phyloP scores from a whole-genome alignment of 2,888 invertebrate species.

The Sesia apiformis region DNA sequence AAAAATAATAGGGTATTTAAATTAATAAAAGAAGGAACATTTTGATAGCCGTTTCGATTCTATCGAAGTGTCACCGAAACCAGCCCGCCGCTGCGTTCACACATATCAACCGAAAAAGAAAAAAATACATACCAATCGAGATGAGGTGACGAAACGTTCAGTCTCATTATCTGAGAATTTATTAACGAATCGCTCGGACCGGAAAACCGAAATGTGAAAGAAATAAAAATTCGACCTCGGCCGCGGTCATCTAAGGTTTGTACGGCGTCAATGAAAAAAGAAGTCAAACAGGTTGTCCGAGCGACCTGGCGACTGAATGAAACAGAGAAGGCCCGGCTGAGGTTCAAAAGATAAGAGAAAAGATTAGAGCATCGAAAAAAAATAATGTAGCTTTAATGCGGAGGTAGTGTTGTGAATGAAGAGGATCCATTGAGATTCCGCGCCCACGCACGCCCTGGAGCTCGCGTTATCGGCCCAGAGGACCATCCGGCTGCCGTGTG shows the following conservation, averaged over 20 bases:
- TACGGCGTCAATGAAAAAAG: constrained; percentile 73
- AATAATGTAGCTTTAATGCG: constrained; percentile 67
- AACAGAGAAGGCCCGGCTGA: constrained; percentile 60
- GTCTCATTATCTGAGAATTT: constrained; percentile 75
- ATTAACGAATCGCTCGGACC: constrained; percentile 73
- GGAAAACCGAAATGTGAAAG: constrained; percentile 74
- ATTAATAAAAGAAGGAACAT: constrained; percentile 58
- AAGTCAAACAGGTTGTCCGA: constrained; percentile 65
- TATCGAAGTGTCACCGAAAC: constrained; percentile 43
- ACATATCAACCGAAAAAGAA: constrained; percentile 61
- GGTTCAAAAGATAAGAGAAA: constrained; percentile 68
- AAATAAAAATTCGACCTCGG: constrained; percentile 74
- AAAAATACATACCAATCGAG: constrained; percentile 68
- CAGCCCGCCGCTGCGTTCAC: constrained; percentile 66
- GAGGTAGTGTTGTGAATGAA: constrained; percentile 71
- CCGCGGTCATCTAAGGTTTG: constrained; percentile 70
- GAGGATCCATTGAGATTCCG: constrained; percentile 64
- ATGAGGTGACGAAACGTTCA: constrained; percentile 75
- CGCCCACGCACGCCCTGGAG: constrained; percentile 55
- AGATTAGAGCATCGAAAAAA: constrained; percentile 68
- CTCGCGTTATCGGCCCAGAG: constrained; percentile 32
- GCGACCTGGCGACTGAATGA: constrained; percentile 67
- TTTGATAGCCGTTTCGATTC: constrained; percentile 59
- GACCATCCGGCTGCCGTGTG: constrained; percentile 20
- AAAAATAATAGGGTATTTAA: constrained; percentile 64